These are phyloP conservation scores for Xiphophorus couchianus DNA, from an alignment of 2,113 vertebrate genomes.

Conservation along the genomic window DNA sequence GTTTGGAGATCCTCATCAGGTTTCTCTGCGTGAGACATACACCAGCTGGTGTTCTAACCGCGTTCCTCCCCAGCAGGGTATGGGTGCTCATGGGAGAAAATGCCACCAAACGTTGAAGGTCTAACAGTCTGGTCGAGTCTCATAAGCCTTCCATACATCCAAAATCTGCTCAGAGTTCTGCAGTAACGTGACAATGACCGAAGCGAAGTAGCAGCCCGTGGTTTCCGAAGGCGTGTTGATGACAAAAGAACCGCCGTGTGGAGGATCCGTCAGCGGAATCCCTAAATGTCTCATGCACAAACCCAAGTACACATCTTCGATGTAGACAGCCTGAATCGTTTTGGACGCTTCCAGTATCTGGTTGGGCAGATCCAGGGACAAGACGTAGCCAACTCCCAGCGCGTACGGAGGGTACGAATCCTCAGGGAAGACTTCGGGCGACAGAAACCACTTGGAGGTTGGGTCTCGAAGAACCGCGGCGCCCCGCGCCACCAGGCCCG, in stretches of 20 bases:
- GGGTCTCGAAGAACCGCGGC: conserved; percentile 4
- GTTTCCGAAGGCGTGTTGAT: accelerated
- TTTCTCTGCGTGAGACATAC: not conserved
- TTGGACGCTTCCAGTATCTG: conserved; percentile 41
- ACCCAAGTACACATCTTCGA: conserved; percentile 66
- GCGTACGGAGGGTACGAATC: conserved; percentile 26
- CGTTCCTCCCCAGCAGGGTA: not conserved
- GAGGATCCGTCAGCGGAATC: conserved; percentile 37
- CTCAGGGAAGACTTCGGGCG: conserved; percentile 24
- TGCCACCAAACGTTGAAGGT: not conserved
- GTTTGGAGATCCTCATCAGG: not conserved
- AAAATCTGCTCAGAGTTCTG: conserved; percentile 15
- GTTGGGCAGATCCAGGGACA: conserved; percentile 58
- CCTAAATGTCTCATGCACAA: conserved; percentile 53
- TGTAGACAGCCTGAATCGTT: conserved; percentile 44
- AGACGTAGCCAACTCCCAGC: conserved; percentile 52
- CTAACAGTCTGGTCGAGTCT: conserved; percentile 15
- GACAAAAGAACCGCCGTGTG: conserved; percentile 10
- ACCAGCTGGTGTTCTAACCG: not conserved
- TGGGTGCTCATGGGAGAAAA: not conserved
- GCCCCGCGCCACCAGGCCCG: conserved; percentile 8
- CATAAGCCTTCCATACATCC: conserved; percentile 34
- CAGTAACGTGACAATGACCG: conserved; percentile 37
- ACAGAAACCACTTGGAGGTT: conserved; percentile 59
- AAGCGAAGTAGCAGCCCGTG: conserved; percentile 36